These are phyloP conservation scores for Lepidurus arcticus DNA, from an alignment of 1,140 invertebrate genomes.

Conservation along the genomic window DNA sequence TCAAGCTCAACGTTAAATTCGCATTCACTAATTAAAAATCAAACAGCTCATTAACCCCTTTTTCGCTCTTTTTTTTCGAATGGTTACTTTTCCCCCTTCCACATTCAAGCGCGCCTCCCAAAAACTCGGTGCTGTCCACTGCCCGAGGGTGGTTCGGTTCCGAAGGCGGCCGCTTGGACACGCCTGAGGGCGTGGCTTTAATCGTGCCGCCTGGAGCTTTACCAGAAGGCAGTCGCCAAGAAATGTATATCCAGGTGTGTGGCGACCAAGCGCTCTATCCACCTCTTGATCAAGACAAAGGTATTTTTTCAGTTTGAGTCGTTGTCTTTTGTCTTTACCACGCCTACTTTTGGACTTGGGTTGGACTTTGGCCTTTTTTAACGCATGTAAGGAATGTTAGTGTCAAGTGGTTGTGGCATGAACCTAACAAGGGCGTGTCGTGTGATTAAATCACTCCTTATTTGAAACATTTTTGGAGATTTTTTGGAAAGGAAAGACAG, in stretches of 20 bases:
- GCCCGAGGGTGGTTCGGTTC: constrained; percentile 66
- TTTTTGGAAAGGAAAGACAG: too few species aligned
- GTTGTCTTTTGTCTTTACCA: neutral
- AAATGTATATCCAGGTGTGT: constrained; percentile 90
- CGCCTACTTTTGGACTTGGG: neutral
- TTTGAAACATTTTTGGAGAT: too few species aligned
- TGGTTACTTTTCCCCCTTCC: constrained; percentile 18
- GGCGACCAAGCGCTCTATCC: constrained; percentile 60
- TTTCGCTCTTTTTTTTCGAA: neutral
- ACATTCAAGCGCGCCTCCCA: constrained; percentile 34
- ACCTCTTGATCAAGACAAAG: constrained; percentile 78
- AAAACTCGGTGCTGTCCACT: constrained; percentile 46
- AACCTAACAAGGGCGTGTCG: too few species aligned
- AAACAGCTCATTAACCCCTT: constrained; percentile 3
- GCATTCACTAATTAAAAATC: neutral
- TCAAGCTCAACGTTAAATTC: neutral
- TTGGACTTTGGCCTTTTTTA: neutral
- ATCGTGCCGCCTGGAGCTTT: constrained; percentile 83
- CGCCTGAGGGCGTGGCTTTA: constrained; percentile 77
- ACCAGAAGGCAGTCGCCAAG: constrained; percentile 68
- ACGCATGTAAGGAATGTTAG: neutral
- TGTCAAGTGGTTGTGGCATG: too few species aligned
- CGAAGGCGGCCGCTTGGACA: constrained; percentile 73
- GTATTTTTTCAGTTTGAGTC: constrained; percentile 48
- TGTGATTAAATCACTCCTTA: too few species aligned